Evolutionary conservation across 2,113 vertebrate genomes (phyloP).

Genomic region (Centrocercus urophasianus): DNA sequence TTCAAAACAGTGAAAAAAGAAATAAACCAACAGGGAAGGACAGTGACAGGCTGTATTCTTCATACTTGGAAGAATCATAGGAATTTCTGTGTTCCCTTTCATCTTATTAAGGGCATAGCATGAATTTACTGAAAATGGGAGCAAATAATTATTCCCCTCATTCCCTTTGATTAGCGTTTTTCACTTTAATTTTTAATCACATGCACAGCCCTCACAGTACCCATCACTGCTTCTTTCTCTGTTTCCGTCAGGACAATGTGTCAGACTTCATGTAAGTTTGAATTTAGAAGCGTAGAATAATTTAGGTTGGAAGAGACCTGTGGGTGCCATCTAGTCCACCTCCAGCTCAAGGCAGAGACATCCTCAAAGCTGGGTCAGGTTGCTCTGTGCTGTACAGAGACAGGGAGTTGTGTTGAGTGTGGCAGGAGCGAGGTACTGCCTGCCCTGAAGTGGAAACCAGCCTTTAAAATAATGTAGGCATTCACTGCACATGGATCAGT

Average conservation of each 20-base stretch:
- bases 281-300: background rate
- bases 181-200: background rate
- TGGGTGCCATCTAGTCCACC: background rate
- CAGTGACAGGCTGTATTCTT: background rate
- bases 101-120: background rate
- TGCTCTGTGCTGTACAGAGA: background rate
- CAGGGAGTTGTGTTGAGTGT: background rate
- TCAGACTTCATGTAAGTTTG: background rate
- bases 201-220: background rate
- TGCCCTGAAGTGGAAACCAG: background rate
- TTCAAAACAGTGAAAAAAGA: background rate
- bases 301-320: background rate
- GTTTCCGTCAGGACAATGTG: background rate
- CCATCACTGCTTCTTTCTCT: background rate
- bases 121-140: background rate
- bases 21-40: background rate
- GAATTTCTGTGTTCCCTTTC: background rate
- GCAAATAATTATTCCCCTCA: background rate
- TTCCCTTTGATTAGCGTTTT: background rate
- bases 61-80: background rate
- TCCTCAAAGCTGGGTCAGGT: background rate
- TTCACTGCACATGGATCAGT: background rate
- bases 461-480: background rate
- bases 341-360: background rate
- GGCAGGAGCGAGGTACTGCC: background rate